These are phyloP conservation scores for Shinisaurus crocodilurus DNA, from an alignment of 2,113 vertebrate genomes.

Conservation along the genomic window DNA sequence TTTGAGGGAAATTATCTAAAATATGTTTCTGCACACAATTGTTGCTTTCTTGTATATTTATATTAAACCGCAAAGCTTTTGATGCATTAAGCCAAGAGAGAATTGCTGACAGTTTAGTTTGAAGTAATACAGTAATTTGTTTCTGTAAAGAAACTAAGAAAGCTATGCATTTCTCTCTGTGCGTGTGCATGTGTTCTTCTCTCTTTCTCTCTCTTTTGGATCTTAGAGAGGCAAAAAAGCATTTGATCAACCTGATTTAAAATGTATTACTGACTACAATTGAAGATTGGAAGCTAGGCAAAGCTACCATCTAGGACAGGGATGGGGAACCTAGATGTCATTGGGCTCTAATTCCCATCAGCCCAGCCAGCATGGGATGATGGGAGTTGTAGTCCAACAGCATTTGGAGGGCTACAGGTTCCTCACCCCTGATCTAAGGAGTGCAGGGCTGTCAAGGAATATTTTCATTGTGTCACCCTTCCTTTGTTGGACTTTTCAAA, in stretches of 20 bases:
- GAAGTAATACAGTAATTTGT: background rate
- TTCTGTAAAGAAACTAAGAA: slow-evolving; percentile 4
- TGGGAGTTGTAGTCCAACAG: too few species aligned
- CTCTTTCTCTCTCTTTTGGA: background rate
- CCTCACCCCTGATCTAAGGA: background rate
- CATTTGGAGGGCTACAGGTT: too few species aligned
- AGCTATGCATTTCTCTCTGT: background rate
- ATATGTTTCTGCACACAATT: background rate
- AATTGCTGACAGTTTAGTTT: slow-evolving; percentile 8
- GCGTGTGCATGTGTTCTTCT: background rate
- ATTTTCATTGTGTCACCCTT: background rate
- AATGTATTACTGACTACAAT: rapidly evolving
- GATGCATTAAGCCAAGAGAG: slow-evolving; percentile 2
- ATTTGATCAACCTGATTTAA: slow-evolving; percentile 1
- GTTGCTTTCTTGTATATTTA: background rate
- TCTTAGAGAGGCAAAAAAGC: background rate
- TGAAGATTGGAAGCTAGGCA: background rate
- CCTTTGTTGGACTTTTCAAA: background rate
- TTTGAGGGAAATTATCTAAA: slow-evolving; percentile 1
- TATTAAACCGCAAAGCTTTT: slow-evolving; percentile 8
- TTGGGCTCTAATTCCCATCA: too few species aligned
- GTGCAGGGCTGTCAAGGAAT: background rate
- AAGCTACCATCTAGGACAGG: background rate
- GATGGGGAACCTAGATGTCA: too few species aligned
- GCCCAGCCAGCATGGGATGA: too few species aligned